Base-by-base conservation (phyloP, 1,140 invertebrate species). In the Protaetia brevitarsis region DNA sequence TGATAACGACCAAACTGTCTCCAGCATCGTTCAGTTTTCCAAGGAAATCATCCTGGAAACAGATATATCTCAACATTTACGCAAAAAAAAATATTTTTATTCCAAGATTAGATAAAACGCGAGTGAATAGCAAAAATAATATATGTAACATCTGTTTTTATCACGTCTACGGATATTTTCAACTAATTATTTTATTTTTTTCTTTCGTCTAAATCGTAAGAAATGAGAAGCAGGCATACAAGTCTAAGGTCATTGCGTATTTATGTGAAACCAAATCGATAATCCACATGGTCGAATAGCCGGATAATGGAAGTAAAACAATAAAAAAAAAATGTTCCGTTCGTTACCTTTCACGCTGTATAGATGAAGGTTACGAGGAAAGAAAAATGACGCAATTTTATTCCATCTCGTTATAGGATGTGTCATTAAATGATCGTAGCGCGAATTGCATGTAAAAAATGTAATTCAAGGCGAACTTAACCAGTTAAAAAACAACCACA, bases 1-100 rank as follows among this genome's bases (percentile, higher is more conserved):
- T 94, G 63, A 98, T 87, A 21, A 98, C 87, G 23, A 98, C 90
- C 72, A 98, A 80, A 74, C 91, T 92, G 13, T 85, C 81, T 11
- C 91, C 93, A 34, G 94, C 92, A 68, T 88, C 88, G 0, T 80
- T 77, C 57, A 97, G 80, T 79, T 90, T 87, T 23, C 74, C 77
- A 65, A 89, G 80, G 72, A 96, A 86, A 74, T 96, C 92, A 58
- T 69, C 70, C 77, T 79, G 64, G 1, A 73, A 75, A 34, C n/a
- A n/a, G n/a, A n/a, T n/a, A n/a, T n/a, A 45, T 13, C 2, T 5
- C 4, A 61, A 61, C 16, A 7, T n/a, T 34, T 16, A 34, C 10
- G 11, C 36, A 61, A 8, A 23, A 26, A 19, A 21, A 3, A 45
- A 21, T 5, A 45, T 4, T 45, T 45, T n/a, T n/a, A n/a, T n/a